phyloP scores from a whole-genome alignment of 2,797 vertebrate species.

The Heterohyrax brucei region DNA sequence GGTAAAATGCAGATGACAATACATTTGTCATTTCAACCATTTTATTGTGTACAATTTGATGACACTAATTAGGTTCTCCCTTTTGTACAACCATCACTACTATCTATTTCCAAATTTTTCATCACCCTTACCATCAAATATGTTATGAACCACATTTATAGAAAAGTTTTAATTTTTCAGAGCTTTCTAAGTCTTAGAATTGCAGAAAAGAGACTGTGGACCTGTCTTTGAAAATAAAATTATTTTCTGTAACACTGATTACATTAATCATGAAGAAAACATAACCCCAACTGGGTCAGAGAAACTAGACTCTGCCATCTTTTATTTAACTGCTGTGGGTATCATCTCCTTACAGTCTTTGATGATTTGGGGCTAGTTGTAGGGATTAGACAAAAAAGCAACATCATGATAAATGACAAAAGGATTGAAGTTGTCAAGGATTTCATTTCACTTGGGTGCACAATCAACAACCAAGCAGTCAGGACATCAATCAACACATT shows the following conservation, averaged over 20 bases:
- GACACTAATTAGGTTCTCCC: neutral
- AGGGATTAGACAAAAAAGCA: neutral
- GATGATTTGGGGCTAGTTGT: neutral
- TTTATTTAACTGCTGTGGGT: neutral
- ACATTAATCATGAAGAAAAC: conserved; percentile 35
- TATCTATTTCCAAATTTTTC: neutral
- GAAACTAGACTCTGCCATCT: neutral
- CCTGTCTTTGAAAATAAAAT: neutral
- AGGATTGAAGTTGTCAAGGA: neutral
- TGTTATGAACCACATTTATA: conserved; percentile 30
- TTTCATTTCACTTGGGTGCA: neutral
- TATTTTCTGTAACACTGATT: conserved; percentile 38
- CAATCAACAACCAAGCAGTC: neutral
- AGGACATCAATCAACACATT: neutral
- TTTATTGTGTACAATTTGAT: neutral
- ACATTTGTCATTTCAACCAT: neutral
- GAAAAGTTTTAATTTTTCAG: conserved; percentile 47
- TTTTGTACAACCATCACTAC: neutral
- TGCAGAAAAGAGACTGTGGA: neutral
- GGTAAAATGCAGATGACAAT: neutral
- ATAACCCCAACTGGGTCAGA: neutral
- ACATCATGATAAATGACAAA: neutral
- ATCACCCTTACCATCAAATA: neutral
- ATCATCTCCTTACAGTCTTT: neutral
- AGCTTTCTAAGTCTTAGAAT: conserved; percentile 44